Conservation (phyloP, 2,888 invertebrate genomes). For the Endomychus coccineus region DNA sequence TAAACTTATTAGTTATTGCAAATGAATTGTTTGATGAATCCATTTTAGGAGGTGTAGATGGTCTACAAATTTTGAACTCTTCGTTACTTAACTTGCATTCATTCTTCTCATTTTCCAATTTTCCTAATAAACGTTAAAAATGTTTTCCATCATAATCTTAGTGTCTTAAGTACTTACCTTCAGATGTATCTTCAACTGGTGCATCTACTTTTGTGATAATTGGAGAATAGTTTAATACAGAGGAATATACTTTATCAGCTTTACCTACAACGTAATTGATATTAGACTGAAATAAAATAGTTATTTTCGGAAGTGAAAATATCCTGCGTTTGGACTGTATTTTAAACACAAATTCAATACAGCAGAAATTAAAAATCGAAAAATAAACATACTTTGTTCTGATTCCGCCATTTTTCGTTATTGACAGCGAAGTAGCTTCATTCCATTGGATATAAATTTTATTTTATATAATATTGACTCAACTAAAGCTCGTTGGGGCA, state of each 20-base stretch:
- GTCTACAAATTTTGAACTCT: conserved; percentile 31
- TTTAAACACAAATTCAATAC: no score
- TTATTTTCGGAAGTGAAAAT: conserved; percentile 11
- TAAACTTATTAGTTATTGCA: conserved; percentile 20
- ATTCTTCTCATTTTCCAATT: conserved; percentile 29
- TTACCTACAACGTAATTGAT: no score
- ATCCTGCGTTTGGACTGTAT: no score
- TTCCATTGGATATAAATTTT: no score
- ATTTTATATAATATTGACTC: no score
- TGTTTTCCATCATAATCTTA: conserved; percentile 4
- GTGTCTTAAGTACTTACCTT: conserved; percentile 25
- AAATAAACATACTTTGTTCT: conserved; percentile 29
- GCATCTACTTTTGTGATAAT: conserved; percentile 40
- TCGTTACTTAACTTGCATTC: conserved; percentile 18
- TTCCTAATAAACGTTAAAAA: conserved; percentile 23
- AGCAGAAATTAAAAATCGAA: no score
- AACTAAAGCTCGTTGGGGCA: no score
- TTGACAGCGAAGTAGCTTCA: no score
- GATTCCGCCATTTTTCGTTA: conserved; percentile 34
- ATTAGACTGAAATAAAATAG: conserved; percentile 2
- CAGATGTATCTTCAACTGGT: conserved; percentile 32
- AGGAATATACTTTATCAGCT: conserved; percentile 1
- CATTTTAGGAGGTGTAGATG: conserved; percentile 22
- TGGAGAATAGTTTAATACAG: conserved; percentile 22
- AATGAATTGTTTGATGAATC: conserved; percentile 29